phyloP scores from a whole-genome alignment of 2,113 vertebrate genomes.

The Acrocephalus arundinaceus region DNA sequence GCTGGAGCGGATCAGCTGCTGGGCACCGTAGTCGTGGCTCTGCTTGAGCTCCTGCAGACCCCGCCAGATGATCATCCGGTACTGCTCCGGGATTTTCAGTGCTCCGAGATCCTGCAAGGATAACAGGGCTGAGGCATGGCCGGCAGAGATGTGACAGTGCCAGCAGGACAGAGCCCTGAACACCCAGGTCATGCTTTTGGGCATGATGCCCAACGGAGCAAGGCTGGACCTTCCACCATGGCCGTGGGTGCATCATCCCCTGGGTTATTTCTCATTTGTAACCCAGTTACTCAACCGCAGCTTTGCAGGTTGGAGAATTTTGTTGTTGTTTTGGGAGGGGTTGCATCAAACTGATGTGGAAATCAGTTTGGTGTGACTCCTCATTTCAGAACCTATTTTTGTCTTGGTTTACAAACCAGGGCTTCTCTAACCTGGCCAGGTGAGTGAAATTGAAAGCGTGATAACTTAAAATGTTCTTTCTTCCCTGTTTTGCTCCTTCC shows the following conservation, averaged over 20 bases:
- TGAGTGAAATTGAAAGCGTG: background rate
- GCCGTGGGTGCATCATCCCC: background rate
- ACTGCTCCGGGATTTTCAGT: slow-evolving; percentile 97
- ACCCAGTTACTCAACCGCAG: background rate
- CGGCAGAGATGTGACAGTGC: accelerated
- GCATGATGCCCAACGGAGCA: accelerated
- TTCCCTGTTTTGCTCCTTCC: background rate
- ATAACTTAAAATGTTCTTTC: background rate
- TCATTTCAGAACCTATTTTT: background rate
- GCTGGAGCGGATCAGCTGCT: slow-evolving; percentile 91
- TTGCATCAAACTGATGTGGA: background rate
- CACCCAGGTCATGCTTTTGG: accelerated
- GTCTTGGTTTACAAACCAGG: background rate
- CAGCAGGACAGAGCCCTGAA: accelerated
- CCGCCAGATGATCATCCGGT: slow-evolving; percentile 90
- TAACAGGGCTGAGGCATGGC: accelerated
- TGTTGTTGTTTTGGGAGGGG: background rate
- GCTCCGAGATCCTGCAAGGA: slow-evolving; percentile 87
- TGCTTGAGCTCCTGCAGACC: slow-evolving; percentile 97
- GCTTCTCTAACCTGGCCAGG: background rate
- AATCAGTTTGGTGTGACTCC: background rate
- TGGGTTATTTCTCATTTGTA: accelerated
- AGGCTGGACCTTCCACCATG: background rate
- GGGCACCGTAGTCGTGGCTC: slow-evolving; percentile 81
- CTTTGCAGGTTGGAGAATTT: background rate